Base-by-base conservation (phyloP, 2,113 vertebrate genomes). In the Toxotes jaculatrix region DNA sequence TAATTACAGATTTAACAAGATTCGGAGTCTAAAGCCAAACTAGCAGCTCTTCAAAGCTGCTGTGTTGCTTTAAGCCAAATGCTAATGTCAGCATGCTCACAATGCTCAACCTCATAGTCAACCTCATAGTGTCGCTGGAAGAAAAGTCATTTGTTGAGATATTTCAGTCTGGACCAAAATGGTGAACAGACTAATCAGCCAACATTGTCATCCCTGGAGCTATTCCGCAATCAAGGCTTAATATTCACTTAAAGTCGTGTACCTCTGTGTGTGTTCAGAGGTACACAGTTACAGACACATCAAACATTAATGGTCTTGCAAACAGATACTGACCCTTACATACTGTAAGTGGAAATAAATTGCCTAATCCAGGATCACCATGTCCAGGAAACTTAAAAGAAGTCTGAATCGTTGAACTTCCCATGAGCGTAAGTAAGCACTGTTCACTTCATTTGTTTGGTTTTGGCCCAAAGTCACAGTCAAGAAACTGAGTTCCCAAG, bases 371-470 rank as follows among this genome's bases (percentile, higher is more conserved):
- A 27, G 27, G 27, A 70, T 76, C 62, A 72, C 4, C 36, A 12
- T 74, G 53, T 63, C 66, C 17, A 3, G 64, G 59, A 75, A 80
- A 71, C 65, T 51, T 77, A 57, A 84, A 83, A 74, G 74, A 74
- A 61, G 75, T 72, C 77, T 73, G 65, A 89, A 74, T 77, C 55
- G 47, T 7, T 79, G 53, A 82, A 80, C 69, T 74, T 66, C 64
- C 69, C 72, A 23, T 57, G 36, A 56, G 57, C 31, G 19, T 17
- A 60, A 42, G 76, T 65, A 74, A 73, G 42, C 47, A 80, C 63
- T 83, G 78, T 67, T 88, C 80, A 69, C 55, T 77, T 84, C 65
- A 60, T 77, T 85, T 85, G 77, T 60, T 73, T 70, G 75, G 49
- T 68, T 80, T 80, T 71, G 77, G 78, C 83, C 71, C 23, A 6